Percentiles rank a stretch among this genome's conserved stretches.
These are phyloP conservation scores for Drosophila arawakana DNA, from an alignment of 1,140 invertebrate species.

Conservation along the genomic window DNA sequence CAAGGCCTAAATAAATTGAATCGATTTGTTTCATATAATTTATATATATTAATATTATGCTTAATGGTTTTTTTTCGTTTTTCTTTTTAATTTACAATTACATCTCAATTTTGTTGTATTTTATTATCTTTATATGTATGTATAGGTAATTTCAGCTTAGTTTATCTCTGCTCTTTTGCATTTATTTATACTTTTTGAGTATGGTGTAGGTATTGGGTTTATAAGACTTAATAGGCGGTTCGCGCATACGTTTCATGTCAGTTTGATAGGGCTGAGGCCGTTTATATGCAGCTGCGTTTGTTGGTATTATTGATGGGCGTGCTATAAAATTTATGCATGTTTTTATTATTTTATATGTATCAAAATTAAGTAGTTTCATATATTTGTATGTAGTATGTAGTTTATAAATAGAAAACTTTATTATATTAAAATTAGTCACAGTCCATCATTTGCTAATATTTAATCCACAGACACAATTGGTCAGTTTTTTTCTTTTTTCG, in stretches of 20 bases:
- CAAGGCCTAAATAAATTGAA: conserved; percentile 37
- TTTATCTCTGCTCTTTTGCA: conserved; percentile 6
- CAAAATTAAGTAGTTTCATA: conserved; percentile 30
- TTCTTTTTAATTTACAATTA: conserved; percentile 31
- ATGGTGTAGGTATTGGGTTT: conserved; percentile 77
- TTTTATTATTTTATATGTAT: conserved; percentile 58
- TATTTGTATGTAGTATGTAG: conserved; percentile 32
- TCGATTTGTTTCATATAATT: conserved; percentile 11
- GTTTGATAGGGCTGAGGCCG: conserved; percentile 75
- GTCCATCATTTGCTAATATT: conserved; percentile 16
- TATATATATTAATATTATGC: conserved; percentile 19
- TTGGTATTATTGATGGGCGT: conserved; percentile 81
- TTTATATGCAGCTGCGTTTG: conserved; percentile 79
- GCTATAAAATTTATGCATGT: conserved; percentile 77
- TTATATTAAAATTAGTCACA: conserved; percentile 37
- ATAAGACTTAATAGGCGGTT: conserved; percentile 76
- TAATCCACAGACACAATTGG: conserved; percentile 15
- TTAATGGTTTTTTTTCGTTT: conserved; percentile 14
- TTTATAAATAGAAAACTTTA: conserved; percentile 41
- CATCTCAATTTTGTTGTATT: too few relatives aligned
- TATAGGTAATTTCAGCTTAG: conserved; percentile 24
- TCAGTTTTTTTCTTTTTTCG: background rate
- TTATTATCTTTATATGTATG: conserved; percentile 30
- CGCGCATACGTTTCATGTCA: conserved; percentile 80
- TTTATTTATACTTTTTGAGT: conserved; percentile 78